Evolutionary conservation across 2,797 vertebrate species (phyloP), one percentile per base, ranked within the genome.

Genomic region (Tapirus indicus): DNA sequence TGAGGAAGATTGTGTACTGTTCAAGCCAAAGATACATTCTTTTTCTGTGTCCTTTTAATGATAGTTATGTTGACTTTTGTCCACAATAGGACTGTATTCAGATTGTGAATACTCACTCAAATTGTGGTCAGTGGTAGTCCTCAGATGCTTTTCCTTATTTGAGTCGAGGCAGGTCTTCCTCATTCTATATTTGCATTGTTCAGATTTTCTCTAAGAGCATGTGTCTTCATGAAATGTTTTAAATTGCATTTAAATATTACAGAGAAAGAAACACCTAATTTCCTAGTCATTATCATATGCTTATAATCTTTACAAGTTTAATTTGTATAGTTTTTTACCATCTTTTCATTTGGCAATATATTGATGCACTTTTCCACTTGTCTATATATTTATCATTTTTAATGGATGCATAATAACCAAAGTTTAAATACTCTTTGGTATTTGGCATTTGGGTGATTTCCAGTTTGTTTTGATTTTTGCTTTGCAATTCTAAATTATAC

Each of bases 361-460:
- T 52, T 80, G 32, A 84, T 83, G 27, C 11, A 80, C 35, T 84
- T 95, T 96, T 80, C n/a, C 49, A 72, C 49, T 54, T 54, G 14
- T 87, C 41, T 96, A 16, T 88, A 35, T 88, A 58, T 90, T 47
- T 71, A 44, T 60, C 62, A 75, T 49, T 95, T 96, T 94, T 91
- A 94, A 23, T 75, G 71, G 29, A 56, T 69, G 78, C 2, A 17
- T 54, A 75, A 68, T 79, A 93, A 89, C 25, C 41, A 62, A 88
- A 68, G 8, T 83, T 75, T 88, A 84, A 60, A 77, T 83, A 80
- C 41, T 88, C 29, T 32, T 17, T 77, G 27, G 25, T 90, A 94
- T 92, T 95, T 92, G 80, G 5, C 20, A 80, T 92, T 95, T 94
- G 75, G 58, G 5, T 96, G 60, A 64, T 95, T 94, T 64, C 71